Percentiles rank a stretch among this genome's conserved stretches.
These are phyloP conservation scores for Mythimna loreyi DNA, from an alignment of 2,888 invertebrate species.

Conservation along the genomic window DNA sequence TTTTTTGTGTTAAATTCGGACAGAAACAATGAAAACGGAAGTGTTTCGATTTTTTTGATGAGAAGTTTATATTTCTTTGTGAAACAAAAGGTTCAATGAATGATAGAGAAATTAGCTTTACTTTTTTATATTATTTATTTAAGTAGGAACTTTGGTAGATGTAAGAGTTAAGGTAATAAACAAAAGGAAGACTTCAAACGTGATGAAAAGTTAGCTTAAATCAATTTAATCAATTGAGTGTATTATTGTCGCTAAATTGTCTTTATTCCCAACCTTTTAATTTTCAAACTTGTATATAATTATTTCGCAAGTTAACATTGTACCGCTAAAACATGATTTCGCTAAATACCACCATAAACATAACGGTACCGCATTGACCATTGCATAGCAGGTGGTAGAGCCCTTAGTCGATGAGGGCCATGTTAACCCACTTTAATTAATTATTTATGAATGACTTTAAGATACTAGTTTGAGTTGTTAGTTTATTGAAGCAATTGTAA, in stretches of 20 bases:
- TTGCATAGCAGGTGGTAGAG: slow-evolving; percentile 46
- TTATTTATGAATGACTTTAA: slow-evolving; percentile 54
- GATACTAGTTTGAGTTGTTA: slow-evolving; percentile 34
- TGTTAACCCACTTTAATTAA: slow-evolving; percentile 54
- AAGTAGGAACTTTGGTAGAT: neutral
- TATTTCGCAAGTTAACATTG: neutral
- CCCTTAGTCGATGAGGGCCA: slow-evolving; percentile 30
- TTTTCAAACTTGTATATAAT: neutral
- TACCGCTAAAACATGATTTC: slow-evolving; percentile 30
- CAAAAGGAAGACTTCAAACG: neutral
- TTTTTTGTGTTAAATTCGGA: no score
- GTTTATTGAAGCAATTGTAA: slow-evolving; percentile 30
- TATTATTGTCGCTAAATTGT: no score
- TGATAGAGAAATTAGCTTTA: neutral
- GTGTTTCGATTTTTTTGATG: no score
- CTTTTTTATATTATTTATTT: neutral
- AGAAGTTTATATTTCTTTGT: slow-evolving; percentile 16
- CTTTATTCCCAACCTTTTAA: no score
- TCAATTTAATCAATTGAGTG: no score
- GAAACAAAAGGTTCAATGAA: neutral
- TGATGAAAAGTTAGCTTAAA: no score
- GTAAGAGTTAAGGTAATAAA: neutral
- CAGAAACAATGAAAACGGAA: no score
- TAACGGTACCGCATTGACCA: slow-evolving; percentile 32
- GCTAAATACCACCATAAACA: slow-evolving; percentile 38